These are phyloP conservation scores for Balanococcus diminutus DNA, from an alignment of 2,888 invertebrate species.

Conservation along the genomic window DNA sequence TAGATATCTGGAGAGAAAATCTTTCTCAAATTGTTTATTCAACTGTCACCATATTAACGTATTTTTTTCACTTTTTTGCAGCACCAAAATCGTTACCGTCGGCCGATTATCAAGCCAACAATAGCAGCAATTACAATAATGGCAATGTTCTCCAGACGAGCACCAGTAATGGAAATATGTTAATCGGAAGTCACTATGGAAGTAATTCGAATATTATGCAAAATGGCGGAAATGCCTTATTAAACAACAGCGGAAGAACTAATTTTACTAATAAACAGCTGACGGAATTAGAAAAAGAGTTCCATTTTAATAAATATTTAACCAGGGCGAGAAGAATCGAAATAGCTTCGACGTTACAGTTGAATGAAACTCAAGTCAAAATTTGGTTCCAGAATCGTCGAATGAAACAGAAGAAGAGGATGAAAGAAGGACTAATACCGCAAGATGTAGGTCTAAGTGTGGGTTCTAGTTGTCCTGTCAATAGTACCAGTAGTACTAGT, in stretches of 20 bases:
- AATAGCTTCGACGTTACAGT: constrained; percentile 92
- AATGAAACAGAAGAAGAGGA: constrained; percentile 97
- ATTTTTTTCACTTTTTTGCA: constrained; percentile 31
- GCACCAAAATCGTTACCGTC: constrained; percentile 50
- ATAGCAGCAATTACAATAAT: constrained; percentile 21
- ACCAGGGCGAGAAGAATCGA: constrained; percentile 96
- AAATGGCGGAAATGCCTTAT: constrained; percentile 57
- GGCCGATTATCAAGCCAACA: constrained; percentile 49
- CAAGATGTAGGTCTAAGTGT: constrained; percentile 54
- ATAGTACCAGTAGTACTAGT: constrained; percentile 56
- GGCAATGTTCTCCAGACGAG: constrained; percentile 44
- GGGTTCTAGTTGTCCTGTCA: constrained; percentile 6
- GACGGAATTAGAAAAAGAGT: constrained; percentile 98
- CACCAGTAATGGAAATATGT: constrained; percentile 41
- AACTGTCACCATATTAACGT: background rate
- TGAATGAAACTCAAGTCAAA: constrained; percentile 92
- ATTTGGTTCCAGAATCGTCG: constrained; percentile 87
- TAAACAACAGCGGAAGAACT: constrained; percentile 89
- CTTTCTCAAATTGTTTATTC: background rate
- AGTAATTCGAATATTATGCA: constrained; percentile 48
- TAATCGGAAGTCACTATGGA: constrained; percentile 51
- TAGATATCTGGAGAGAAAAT: background rate
- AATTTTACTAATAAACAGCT: constrained; percentile 99
- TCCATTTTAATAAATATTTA: constrained; percentile 98
- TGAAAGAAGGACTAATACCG: constrained; percentile 80